phyloP scores from a whole-genome alignment of 2,797 vertebrate species.

The Microctenopoma steveboyesi region DNA sequence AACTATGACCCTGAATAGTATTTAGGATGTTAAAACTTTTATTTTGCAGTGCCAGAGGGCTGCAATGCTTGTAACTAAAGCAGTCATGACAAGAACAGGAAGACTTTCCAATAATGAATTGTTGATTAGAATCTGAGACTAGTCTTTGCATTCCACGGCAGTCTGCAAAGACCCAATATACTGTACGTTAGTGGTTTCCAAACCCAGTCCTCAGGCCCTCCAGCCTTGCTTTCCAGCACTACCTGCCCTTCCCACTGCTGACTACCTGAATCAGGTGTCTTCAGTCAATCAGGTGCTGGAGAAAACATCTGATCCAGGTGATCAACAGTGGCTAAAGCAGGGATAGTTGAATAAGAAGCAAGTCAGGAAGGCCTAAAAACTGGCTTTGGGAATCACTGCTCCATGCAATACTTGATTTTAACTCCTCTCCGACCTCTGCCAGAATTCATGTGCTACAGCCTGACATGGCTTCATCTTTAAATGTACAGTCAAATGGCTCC shows the following conservation, averaged over 20 bases:
- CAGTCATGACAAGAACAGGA: slow-evolving; percentile 41
- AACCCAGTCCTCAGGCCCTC: too few species aligned
- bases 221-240: too few species aligned
- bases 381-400: too few species aligned
- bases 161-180: slow-evolving; percentile 13
- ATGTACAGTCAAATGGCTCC: slow-evolving; percentile 36
- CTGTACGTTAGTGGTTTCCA: not conserved
- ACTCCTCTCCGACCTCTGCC: slow-evolving; percentile 41
- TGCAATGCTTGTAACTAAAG: slow-evolving; percentile 44
- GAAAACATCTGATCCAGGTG: too few species aligned
- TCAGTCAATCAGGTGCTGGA: too few species aligned
- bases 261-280: too few species aligned
- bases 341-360: too few species aligned
- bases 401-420: slow-evolving; percentile 31
- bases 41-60: slow-evolving; percentile 43
- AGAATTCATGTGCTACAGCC: slow-evolving; percentile 16
- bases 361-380: too few species aligned
- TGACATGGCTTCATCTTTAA: slow-evolving; percentile 20
- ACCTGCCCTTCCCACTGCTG: too few species aligned
- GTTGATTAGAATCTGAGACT: slow-evolving; percentile 55
- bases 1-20: slow-evolving; percentile 73
- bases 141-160: slow-evolving; percentile 6
- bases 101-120: slow-evolving; percentile 47
- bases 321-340: too few species aligned
- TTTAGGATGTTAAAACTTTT: slow-evolving; percentile 66